Evolutionary conservation across 2,888 invertebrate genomes (phyloP).

Genomic region (Brachylomia viminalis): DNA sequence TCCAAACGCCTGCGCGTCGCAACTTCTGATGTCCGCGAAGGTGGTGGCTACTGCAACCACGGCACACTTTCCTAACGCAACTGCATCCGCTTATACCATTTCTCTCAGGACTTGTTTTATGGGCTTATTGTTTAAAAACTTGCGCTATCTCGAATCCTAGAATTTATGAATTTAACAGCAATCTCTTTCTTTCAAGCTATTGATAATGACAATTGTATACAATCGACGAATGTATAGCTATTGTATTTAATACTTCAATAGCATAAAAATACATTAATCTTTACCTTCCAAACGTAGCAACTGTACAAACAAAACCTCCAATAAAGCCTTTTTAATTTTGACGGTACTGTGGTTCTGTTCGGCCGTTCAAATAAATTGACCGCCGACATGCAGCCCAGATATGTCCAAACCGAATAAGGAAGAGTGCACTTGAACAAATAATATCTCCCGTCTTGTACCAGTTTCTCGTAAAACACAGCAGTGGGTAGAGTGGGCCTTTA

Average conservation of each 20-base stretch:
- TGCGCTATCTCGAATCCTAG: conserved; percentile 40
- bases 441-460: conserved; percentile 76
- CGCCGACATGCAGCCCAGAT: conserved; percentile 66
- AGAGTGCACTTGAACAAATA: conserved; percentile 86
- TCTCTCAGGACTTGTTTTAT: conserved; percentile 80
- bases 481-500: conserved; percentile 77
- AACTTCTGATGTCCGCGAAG: conserved; percentile 74
- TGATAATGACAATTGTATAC: conserved; percentile 12
- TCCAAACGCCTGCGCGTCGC: conserved; percentile 70
- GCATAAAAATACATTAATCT: conserved; percentile 36
- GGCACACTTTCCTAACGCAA: conserved; percentile 86
- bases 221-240: conserved; percentile 13
- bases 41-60: conserved; percentile 75
- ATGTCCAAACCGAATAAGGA: conserved; percentile 76
- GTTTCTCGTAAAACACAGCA: conserved; percentile 73
- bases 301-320: conserved; percentile 64
- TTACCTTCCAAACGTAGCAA: conserved; percentile 33
- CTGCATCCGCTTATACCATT: conserved; percentile 81
- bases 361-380: conserved; percentile 69
- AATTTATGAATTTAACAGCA: conserved; percentile 24
- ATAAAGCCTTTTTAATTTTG: conserved; percentile 69
- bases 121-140: conserved; percentile 73
- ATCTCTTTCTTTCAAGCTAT: conserved; percentile 8
- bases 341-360: conserved; percentile 57
- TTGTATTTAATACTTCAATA: conserved; percentile 36